Evolutionary conservation across 2,888 invertebrate genomes (phyloP).

Genomic region (Arctia plantaginis): DNA sequence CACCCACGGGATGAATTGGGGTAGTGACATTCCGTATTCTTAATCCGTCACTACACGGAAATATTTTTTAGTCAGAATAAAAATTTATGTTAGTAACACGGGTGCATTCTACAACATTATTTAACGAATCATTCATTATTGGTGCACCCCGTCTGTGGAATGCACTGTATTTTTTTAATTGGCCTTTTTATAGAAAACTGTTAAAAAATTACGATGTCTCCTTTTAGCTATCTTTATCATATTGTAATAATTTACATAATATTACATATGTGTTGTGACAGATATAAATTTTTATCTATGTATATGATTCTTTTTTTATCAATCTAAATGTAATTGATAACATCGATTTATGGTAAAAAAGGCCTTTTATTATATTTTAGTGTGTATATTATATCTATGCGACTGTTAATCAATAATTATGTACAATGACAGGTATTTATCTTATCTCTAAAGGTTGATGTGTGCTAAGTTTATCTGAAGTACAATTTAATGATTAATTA

Average conservation of each 20-base stretch:
- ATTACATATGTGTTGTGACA: neutral
- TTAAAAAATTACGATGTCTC: neutral
- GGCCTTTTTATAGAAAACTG: too few species aligned
- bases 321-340: neutral
- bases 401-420: neutral
- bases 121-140: neutral
- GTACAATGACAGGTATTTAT: neutral
- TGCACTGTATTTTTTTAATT: neutral
- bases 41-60: too few species aligned
- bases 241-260: neutral
- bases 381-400: neutral
- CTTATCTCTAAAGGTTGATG: constrained; percentile 1
- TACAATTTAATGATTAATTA: neutral
- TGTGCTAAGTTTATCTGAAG: neutral
- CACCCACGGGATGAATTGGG: too few species aligned
- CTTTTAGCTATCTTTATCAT: neutral
- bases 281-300: neutral
- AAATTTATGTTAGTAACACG: neutral
- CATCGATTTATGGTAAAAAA: neutral
- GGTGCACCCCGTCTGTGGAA: neutral
- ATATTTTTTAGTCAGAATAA: too few species aligned
- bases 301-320: neutral
- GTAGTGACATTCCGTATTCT: too few species aligned
- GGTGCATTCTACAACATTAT: neutral
- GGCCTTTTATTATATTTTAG: neutral